These are phyloP conservation scores for Lasius fuliginosus DNA, from an alignment of 2,888 invertebrate genomes.

Conservation along the genomic window DNA sequence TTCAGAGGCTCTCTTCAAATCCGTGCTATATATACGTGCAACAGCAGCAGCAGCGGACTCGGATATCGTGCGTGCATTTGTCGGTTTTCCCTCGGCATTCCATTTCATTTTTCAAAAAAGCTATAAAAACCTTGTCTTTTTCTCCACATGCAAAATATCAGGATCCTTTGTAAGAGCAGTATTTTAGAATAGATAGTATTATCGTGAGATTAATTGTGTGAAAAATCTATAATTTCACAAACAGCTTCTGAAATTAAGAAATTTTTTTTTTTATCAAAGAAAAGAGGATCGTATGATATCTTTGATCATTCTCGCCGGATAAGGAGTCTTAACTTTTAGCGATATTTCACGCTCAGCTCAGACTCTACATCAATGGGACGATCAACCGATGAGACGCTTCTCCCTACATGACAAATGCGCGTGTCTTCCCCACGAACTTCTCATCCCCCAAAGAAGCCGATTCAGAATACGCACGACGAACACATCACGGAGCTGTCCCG, in stretches of 20 bases:
- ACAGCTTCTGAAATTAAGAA: background rate
- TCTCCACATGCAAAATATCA: background rate
- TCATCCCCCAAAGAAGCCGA: slow-evolving; percentile 5
- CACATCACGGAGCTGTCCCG: background rate
- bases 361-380: background rate
- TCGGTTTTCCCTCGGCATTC: slow-evolving; percentile 7
- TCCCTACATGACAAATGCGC: slow-evolving; percentile 2
- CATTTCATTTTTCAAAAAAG: background rate
- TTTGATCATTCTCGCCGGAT: background rate
- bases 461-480: background rate
- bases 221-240: background rate
- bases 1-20: slow-evolving; percentile 62
- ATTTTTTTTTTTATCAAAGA: background rate
- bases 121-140: background rate
- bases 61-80: slow-evolving; percentile 15
- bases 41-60: background rate
- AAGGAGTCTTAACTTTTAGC: background rate
- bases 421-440: slow-evolving; percentile 3
- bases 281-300: background rate
- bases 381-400: background rate
- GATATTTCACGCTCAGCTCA: background rate
- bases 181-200: background rate
- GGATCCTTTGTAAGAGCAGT: background rate
- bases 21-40: slow-evolving; percentile 16
- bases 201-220: background rate